Percentiles rank a stretch among this genome's conserved stretches.
Conservation (phyloP, 2,113 vertebrate species). For the Antennarius striatus region DNA sequence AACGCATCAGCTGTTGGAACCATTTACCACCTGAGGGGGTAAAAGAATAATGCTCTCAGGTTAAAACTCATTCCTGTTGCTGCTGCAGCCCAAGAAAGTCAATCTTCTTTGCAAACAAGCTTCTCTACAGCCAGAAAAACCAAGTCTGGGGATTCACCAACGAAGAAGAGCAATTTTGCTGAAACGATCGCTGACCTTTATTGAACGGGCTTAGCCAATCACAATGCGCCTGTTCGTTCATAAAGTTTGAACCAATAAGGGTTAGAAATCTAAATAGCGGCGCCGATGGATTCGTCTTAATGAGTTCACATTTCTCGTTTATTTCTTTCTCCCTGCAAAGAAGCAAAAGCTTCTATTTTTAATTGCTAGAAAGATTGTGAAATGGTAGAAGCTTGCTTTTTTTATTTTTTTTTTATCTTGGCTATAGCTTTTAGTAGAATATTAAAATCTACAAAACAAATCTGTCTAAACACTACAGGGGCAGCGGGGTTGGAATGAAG, state of each 20-base stretch:
- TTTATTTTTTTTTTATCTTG: no score
- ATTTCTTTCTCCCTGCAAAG: no score
- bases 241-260: no score
- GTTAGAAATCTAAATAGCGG: constrained; percentile 23
- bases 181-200: constrained; percentile 55
- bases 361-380: no score
- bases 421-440: no score
- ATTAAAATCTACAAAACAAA: no score
- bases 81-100: not conserved
- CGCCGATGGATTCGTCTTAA: constrained; percentile 28
- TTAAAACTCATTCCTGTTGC: not conserved
- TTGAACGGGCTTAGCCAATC: not conserved
- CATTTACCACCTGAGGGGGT: not conserved
- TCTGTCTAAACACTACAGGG: no score
- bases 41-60: not conserved
- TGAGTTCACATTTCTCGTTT: no score
- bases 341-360: no score
- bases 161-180: not conserved
- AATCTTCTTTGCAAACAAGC: not conserved
- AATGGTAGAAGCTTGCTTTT: constrained; percentile 8
- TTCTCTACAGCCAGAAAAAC: not conserved
- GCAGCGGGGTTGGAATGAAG: constrained; percentile 10
- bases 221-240: no score
- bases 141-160: not conserved
- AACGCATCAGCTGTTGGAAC: constrained; percentile 3